Percentiles rank a stretch among this genome's conserved stretches.
Conservation (phyloP, 2,797 vertebrate genomes). For the Sebastes vulpes region DNA sequence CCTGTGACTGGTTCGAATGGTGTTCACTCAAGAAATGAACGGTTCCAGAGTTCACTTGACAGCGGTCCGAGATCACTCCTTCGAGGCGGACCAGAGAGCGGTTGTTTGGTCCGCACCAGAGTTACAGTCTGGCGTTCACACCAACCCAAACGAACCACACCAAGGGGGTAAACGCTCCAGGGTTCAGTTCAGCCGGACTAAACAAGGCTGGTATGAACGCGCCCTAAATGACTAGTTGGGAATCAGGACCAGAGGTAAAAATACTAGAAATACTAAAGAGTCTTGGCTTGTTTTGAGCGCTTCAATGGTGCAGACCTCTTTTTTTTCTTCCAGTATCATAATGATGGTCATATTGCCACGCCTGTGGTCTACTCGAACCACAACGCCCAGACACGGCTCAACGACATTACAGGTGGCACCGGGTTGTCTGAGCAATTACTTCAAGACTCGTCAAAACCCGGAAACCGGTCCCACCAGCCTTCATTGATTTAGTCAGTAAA, state of each 20-base stretch:
- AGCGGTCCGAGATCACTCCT: no score
- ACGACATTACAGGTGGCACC: slow-evolving; percentile 30
- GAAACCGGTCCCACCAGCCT: slow-evolving; percentile 16
- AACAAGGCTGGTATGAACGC: no score
- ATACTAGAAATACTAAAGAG: no score
- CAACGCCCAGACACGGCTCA: background rate
- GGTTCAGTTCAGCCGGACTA: no score
- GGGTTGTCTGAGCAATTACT: slow-evolving; percentile 41
- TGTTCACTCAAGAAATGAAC: no score
- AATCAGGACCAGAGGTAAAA: background rate
- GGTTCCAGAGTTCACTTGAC: no score
- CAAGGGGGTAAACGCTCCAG: no score
- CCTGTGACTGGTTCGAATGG: no score
- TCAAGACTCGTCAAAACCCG: background rate
- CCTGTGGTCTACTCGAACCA: background rate
- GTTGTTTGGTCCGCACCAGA: no score
- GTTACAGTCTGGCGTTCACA: no score
- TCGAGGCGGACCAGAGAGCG: no score
- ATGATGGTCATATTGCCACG: background rate
- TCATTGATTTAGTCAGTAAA: slow-evolving; percentile 30
- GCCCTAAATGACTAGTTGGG: background rate
- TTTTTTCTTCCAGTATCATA: background rate
- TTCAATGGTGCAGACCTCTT: background rate
- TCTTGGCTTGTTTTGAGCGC: background rate
- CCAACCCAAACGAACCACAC: no score